Evolutionary conservation across 2,888 invertebrate genomes (phyloP).

Genomic region (Lepidocyrtinus sp.): DNA sequence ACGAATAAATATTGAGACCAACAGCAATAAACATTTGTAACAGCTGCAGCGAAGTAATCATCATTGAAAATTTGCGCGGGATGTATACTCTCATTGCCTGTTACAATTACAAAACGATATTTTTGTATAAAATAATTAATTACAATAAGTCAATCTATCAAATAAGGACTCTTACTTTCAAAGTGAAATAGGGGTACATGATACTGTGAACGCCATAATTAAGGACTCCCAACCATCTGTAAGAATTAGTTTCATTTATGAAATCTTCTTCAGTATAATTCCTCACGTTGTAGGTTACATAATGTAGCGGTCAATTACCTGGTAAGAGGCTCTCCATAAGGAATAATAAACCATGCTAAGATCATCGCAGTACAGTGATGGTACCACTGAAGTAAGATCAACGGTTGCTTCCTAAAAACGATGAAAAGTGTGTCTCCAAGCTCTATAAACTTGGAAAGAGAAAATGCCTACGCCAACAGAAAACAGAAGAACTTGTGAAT

Average conservation of each 20-base stretch:
- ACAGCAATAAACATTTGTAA: conserved; percentile 96
- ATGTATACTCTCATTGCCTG: too few relatives aligned
- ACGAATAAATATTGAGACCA: conserved; percentile 90
- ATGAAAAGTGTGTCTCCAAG: conserved; percentile 77
- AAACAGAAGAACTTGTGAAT: not conserved
- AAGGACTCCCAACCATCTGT: conserved; percentile 94
- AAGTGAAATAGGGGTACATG: conserved; percentile 93
- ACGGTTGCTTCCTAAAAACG: conserved; percentile 90
- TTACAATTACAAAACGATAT: too few relatives aligned
- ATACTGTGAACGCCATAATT: conserved; percentile 92
- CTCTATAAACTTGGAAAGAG: conserved; percentile 46
- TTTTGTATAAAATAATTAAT: not conserved
- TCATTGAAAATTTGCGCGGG: conserved; percentile 77
- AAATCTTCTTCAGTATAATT: too few relatives aligned
- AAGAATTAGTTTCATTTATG: not conserved
- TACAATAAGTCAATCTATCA: conserved; percentile 1
- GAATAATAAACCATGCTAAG: conserved; percentile 85
- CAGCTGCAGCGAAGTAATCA: conserved; percentile 91
- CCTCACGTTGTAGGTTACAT: too few relatives aligned
- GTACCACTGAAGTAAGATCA: conserved; percentile 89
- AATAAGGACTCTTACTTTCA: conserved; percentile 73
- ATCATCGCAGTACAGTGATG: conserved; percentile 95
- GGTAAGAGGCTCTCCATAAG: conserved; percentile 86
- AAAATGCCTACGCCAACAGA: conserved; percentile 37
- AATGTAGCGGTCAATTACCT: too few relatives aligned